These are phyloP conservation scores for Prunella strophiata DNA, from an alignment of 2,797 vertebrate species.

Conservation along the genomic window DNA sequence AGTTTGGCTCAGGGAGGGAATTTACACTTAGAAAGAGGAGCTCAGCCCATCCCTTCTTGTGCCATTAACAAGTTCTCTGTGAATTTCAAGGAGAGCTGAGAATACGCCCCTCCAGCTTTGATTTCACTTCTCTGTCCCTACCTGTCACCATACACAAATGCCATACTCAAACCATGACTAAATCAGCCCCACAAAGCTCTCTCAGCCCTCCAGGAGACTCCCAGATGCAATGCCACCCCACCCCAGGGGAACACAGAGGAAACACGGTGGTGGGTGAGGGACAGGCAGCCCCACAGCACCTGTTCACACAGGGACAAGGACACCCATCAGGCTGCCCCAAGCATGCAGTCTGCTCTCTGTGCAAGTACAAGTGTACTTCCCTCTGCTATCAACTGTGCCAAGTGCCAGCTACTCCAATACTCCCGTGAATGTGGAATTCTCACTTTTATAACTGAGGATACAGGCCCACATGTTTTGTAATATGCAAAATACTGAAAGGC, in stretches of 20 bases:
- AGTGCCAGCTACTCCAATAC: not conserved
- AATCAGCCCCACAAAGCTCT: not conserved
- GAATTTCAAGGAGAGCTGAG: constrained; percentile 42
- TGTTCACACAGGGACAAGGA: not conserved
- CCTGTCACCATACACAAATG: not conserved
- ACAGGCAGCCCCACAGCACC: not conserved
- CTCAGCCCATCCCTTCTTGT: not conserved
- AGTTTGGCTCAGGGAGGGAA: not conserved
- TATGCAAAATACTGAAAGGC: not conserved
- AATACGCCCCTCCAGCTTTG: constrained; percentile 2
- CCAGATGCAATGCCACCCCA: not conserved
- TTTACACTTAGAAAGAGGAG: not conserved
- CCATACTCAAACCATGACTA: not conserved
- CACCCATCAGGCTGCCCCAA: not conserved
- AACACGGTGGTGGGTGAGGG: not conserved
- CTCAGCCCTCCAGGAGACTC: not conserved
- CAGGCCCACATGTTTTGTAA: not conserved
- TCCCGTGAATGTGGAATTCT: not conserved
- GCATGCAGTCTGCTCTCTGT: not conserved
- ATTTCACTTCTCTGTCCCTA: not conserved
- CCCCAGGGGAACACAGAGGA: not conserved
- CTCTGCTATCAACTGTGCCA: not conserved
- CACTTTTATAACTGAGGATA: not conserved
- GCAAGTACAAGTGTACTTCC: not conserved
- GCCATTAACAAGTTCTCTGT: not conserved